phyloP scores from a whole-genome alignment of 2,797 vertebrate species.

The Pseudochirops corinnae region DNA sequence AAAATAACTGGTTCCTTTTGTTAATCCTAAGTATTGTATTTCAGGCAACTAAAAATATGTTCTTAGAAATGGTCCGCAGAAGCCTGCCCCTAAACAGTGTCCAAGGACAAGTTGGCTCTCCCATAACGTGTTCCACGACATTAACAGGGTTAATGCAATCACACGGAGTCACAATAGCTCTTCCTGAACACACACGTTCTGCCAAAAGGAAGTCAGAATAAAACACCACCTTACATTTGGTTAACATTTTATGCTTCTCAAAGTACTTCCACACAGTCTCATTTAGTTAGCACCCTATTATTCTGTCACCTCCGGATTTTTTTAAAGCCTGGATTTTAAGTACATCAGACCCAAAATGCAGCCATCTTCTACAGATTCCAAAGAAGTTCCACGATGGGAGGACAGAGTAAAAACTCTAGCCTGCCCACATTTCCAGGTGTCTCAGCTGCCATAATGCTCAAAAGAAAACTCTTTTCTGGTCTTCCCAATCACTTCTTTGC shows the following conservation, averaged over 20 bases:
- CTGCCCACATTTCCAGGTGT: not conserved
- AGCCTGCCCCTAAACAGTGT: not conserved
- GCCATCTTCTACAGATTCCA: not conserved
- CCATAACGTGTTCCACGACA: not conserved
- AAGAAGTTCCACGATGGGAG: not conserved
- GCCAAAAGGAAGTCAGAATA: not conserved
- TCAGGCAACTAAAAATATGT: not conserved
- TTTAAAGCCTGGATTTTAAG: not conserved
- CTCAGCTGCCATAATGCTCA: not conserved
- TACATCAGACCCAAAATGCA: not conserved
- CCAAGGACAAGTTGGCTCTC: not conserved
- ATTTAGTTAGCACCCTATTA: not conserved
- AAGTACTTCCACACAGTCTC: not conserved
- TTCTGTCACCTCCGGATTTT: not conserved
- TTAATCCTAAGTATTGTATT: not conserved
- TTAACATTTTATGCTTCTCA: not conserved
- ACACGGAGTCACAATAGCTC: not conserved
- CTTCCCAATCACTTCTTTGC: not conserved
- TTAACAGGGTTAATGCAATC: not conserved
- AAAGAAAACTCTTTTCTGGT: not conserved
- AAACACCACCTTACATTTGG: not conserved
- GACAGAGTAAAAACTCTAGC: not conserved
- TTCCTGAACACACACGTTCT: not conserved
- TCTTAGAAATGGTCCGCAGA: not conserved
- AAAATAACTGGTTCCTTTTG: not conserved